These are phyloP conservation scores for Idaea aversata DNA, from an alignment of 2,888 invertebrate species.

Conservation along the genomic window DNA sequence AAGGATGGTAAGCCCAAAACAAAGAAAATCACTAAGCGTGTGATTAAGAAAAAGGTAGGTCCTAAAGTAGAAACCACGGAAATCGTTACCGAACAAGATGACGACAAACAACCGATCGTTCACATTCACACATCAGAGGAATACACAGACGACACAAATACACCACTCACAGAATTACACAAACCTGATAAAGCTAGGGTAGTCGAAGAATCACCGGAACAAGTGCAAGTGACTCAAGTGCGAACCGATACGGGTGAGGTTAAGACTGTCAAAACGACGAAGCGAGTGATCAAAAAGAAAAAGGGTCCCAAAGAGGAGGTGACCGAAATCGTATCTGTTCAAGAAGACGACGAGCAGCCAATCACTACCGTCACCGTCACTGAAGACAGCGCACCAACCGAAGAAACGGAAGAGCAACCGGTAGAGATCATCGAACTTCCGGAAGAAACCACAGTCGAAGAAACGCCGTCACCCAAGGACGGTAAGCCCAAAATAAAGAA, in stretches of 20 bases:
- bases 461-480: constrained; percentile 35
- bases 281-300: constrained; percentile 61
- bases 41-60: constrained; percentile 43
- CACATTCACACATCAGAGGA: constrained; percentile 36
- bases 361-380: constrained; percentile 24
- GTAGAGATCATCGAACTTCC: constrained; percentile 41
- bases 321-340: constrained; percentile 28
- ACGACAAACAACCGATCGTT: constrained; percentile 37
- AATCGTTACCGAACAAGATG: constrained; percentile 27
- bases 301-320: constrained; percentile 38
- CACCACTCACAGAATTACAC: constrained; percentile 21
- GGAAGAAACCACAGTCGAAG: constrained; percentile 44
- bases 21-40: constrained; percentile 40
- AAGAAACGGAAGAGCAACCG: constrained; percentile 18
- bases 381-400: constrained; percentile 16
- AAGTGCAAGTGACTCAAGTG: constrained; percentile 57
- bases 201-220: constrained; percentile 43
- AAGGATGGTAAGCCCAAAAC: constrained; percentile 25
- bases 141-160: constrained; percentile 35
- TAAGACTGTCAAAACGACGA: constrained; percentile 55
- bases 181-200: constrained; percentile 37
- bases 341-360: constrained; percentile 27
- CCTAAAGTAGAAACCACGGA: constrained; percentile 35
- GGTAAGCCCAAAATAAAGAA: constrained; percentile 43
- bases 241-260: constrained; percentile 50